These are phyloP conservation scores for Blomia tropicalis DNA, from an alignment of 2,888 invertebrate species.

Conservation along the genomic window DNA sequence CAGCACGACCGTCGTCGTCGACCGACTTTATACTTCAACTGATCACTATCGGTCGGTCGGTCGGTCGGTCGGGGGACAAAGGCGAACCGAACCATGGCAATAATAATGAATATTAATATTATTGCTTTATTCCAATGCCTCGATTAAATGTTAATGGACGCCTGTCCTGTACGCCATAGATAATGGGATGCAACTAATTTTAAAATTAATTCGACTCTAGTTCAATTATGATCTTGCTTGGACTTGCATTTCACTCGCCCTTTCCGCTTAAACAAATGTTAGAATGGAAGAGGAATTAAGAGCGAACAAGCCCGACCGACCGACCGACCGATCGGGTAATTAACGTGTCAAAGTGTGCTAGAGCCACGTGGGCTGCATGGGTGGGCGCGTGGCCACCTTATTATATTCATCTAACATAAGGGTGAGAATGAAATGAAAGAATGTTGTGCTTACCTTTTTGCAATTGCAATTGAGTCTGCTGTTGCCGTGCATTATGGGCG, in stretches of 20 bases:
- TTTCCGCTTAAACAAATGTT: no score
- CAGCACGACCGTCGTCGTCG: no score
- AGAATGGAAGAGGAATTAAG: no score
- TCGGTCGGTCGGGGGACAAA: no score
- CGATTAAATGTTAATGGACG: background rate
- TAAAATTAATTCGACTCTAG: constrained; percentile 2
- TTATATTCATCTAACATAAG: no score
- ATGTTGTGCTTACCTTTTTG: constrained; percentile 76
- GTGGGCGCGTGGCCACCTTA: background rate
- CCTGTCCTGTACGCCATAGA: background rate
- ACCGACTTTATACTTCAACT: no score
- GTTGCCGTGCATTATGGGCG: constrained; percentile 89
- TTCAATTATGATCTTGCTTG: background rate
- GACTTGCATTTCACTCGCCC: no score
- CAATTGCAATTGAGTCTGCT: constrained; percentile 84
- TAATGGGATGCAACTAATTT: constrained; percentile 12
- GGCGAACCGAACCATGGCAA: background rate
- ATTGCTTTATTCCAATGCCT: background rate
- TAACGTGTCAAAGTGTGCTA: background rate
- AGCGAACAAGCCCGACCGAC: background rate
- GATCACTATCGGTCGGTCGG: constrained; percentile 4
- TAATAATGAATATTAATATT: constrained; percentile 7
- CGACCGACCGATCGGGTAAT: background rate
- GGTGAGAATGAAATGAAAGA: no score
- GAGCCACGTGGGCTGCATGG: background rate